These are phyloP conservation scores for Astur gentilis DNA, from an alignment of 2,113 vertebrate species.

Conservation along the genomic window DNA sequence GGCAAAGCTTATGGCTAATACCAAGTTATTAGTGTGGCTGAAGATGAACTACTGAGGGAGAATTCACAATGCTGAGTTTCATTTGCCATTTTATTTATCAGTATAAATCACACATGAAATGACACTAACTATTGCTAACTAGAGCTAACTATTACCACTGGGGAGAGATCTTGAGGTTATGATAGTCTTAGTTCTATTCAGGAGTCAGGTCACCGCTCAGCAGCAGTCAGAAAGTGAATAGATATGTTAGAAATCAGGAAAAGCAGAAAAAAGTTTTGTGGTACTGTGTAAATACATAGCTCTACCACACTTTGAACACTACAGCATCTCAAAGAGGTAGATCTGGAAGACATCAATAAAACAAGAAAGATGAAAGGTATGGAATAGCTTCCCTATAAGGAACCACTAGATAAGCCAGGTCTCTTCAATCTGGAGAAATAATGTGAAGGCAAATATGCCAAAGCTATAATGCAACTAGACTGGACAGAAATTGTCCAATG, in stretches of 20 bases:
- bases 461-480: background rate
- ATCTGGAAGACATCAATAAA: background rate
- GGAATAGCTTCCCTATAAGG: background rate
- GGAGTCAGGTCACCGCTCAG: background rate
- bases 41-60: background rate
- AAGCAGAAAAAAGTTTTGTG: background rate
- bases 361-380: background rate
- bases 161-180: background rate
- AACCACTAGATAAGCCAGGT: background rate
- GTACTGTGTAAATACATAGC: background rate
- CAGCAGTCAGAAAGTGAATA: background rate
- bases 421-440: background rate
- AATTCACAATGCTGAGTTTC: background rate
- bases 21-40: background rate
- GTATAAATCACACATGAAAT: background rate
- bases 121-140: background rate
- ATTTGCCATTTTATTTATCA: background rate
- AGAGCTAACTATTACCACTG: background rate
- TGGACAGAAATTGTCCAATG: background rate
- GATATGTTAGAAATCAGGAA: background rate
- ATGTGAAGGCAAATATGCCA: background rate
- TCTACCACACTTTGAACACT: background rate
- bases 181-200: background rate
- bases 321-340: background rate
- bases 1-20: background rate